phyloP scores from a whole-genome alignment of 2,888 invertebrate genomes.

The Biston stratarius region DNA sequence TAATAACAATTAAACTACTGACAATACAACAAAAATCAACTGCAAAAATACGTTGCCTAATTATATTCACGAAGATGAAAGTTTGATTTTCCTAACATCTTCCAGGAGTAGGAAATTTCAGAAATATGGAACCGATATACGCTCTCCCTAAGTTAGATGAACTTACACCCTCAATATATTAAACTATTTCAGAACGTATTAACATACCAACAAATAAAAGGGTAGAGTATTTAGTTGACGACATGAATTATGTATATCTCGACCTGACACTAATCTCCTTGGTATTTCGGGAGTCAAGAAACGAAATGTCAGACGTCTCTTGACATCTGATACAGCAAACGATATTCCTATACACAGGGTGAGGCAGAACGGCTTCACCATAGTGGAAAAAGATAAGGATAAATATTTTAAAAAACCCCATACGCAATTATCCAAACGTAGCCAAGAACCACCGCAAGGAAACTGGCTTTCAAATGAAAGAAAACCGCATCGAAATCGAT shows the following conservation, averaged over 20 bases:
- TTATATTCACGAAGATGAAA: no score
- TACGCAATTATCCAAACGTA: no score
- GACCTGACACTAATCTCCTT: slow-evolving; percentile 36
- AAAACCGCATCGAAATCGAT: no score
- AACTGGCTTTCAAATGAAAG: no score
- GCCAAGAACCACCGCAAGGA: no score
- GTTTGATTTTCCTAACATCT: no score
- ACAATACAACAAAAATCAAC: no score
- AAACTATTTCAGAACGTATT: slow-evolving; percentile 38
- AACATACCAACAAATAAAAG: slow-evolving; percentile 36
- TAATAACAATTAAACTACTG: no score
- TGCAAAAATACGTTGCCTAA: no score
- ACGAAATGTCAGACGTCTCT: slow-evolving; percentile 37
- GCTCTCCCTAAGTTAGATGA: background rate
- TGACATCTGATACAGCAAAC: slow-evolving; percentile 33
- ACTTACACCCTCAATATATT: slow-evolving; percentile 22
- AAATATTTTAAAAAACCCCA: no score
- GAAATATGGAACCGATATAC: background rate
- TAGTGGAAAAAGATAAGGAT: no score
- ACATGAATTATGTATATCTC: slow-evolving; percentile 36
- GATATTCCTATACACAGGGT: slow-evolving; percentile 10
- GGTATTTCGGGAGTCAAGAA: slow-evolving; percentile 39
- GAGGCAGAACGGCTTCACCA: background rate
- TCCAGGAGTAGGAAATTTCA: background rate
- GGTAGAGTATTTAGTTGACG: slow-evolving; percentile 27